Conservation (phyloP, 2,113 vertebrate species). For the Australoheros scitulus region DNA sequence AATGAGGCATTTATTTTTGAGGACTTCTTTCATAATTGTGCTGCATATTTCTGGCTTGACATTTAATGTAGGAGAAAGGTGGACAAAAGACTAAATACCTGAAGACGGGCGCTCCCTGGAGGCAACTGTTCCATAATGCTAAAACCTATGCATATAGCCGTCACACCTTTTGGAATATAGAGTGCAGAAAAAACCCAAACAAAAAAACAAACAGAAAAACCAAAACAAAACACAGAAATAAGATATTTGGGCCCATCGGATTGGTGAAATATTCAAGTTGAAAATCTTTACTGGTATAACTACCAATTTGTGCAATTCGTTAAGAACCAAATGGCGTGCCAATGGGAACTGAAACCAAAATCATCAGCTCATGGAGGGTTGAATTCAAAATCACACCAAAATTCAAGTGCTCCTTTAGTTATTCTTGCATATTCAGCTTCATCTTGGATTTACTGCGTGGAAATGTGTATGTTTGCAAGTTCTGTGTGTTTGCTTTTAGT, state of each 20-base stretch:
- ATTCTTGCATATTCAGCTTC: neutral
- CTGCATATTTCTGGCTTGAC: neutral
- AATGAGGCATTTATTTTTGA: constrained; percentile 39
- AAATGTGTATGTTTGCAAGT: neutral
- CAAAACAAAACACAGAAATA: neutral
- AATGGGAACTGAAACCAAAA: neutral
- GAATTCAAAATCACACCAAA: neutral
- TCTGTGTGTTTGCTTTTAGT: neutral
- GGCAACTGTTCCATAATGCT: constrained; percentile 26
- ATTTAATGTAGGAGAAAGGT: constrained; percentile 14
- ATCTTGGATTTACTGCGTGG: neutral
- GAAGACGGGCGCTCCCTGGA: constrained; percentile 68
- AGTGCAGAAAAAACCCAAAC: neutral
- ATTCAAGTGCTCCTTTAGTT: no score
- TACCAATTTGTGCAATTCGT: no score
- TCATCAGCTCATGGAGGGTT: neutral
- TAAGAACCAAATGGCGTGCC: neutral
- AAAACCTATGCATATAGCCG: neutral
- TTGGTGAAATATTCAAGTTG: no score
- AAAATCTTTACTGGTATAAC: no score
- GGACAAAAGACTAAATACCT: neutral
- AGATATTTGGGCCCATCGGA: neutral
- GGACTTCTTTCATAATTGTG: no score
- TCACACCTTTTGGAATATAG: neutral
- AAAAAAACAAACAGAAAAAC: no score